Evolutionary conservation across 2,113 vertebrate genomes (phyloP).

Genomic region (Oriolus oriolus): DNA sequence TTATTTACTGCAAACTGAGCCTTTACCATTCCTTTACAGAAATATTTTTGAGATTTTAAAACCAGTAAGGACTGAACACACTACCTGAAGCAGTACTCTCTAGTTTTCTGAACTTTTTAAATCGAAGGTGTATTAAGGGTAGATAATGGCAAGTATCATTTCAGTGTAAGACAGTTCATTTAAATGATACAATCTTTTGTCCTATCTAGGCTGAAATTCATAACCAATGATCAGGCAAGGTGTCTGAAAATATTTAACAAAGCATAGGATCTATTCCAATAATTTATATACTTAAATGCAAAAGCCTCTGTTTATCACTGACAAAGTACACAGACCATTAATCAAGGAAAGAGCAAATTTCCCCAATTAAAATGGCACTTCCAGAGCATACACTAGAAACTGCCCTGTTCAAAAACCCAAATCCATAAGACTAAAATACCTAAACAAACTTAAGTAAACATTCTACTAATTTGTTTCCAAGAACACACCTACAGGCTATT

Average conservation of each 20-base stretch:
- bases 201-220: neutral
- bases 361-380: neutral
- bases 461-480: neutral
- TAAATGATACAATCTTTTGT: neutral
- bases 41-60: neutral
- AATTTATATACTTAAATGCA: neutral
- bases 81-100: neutral
- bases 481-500: neutral
- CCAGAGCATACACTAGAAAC: neutral
- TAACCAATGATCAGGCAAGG: neutral
- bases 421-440: neutral
- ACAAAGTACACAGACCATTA: neutral
- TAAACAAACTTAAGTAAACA: neutral
- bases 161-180: neutral
- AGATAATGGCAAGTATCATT: neutral
- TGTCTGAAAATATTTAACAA: neutral
- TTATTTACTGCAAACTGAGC: neutral
- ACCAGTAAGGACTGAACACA: neutral
- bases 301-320: neutral
- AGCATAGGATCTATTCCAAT: neutral
- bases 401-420: neutral
- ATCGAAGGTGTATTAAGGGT: neutral
- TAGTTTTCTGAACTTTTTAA: neutral
- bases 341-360: neutral
- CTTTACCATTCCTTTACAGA: neutral